Evolutionary conservation across 2,797 vertebrate genomes (phyloP).

Genomic region (Enteromius mattozi): DNA sequence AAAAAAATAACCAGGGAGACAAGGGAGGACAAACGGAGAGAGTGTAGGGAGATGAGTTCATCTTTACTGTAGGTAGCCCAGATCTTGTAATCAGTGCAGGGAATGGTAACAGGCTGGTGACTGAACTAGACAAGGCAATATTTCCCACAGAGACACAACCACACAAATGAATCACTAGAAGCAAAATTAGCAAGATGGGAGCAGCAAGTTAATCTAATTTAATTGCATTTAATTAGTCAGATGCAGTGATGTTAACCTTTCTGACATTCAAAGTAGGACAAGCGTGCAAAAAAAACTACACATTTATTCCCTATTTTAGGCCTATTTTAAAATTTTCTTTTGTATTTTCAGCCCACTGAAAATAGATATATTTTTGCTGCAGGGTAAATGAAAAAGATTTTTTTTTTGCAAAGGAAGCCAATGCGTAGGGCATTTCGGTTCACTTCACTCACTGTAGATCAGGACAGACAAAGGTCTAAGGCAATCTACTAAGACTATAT

Average conservation of each 20-base stretch:
- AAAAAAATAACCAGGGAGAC: conserved; percentile 19
- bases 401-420: neutral
- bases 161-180: neutral
- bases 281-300: neutral
- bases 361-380: neutral
- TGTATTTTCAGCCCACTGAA: neutral
- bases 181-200: conserved; percentile 12
- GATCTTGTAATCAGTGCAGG: neutral
- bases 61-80: conserved; percentile 39
- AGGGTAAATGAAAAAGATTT: neutral
- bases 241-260: conserved; percentile 6
- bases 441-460: neutral
- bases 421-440: neutral
- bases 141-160: conserved; percentile 40
- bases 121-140: conserved; percentile 41
- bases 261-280: conserved; percentile 34
- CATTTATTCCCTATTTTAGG: neutral
- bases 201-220: conserved; percentile 6
- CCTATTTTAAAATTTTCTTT: conserved; percentile 1
- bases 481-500: neutral
- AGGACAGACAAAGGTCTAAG: neutral
- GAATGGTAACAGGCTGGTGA: conserved; percentile 21
- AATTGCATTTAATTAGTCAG: conserved; percentile 30
- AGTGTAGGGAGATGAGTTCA: conserved; percentile 9
- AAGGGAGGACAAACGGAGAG: conserved; percentile 31